Conservation (phyloP, 2,113 vertebrate species). For the Bos indicus region DNA sequence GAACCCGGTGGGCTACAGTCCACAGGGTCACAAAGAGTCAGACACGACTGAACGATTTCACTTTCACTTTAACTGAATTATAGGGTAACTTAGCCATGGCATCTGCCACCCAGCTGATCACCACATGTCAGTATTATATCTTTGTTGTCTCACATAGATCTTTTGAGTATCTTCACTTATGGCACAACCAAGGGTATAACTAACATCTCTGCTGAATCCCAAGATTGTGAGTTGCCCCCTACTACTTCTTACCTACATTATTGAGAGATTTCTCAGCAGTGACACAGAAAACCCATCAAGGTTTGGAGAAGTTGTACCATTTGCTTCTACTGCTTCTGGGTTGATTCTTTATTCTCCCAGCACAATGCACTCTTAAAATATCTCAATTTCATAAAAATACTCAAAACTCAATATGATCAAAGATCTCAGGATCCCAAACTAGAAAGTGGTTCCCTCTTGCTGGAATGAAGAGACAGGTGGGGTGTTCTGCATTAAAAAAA, state of each 20-base stretch:
- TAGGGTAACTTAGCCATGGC: background rate
- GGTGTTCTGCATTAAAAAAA: background rate
- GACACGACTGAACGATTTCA: no score
- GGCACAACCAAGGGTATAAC: background rate
- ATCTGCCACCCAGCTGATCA: background rate
- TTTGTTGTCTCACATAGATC: background rate
- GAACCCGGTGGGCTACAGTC: no score
- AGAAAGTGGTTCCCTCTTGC: background rate
- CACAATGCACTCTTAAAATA: background rate
- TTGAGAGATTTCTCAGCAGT: background rate
- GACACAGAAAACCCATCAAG: background rate
- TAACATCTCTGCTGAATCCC: background rate
- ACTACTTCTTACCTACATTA: background rate
- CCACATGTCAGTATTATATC: rapidly evolving
- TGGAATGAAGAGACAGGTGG: background rate
- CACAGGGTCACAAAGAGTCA: no score
- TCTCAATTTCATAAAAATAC: background rate
- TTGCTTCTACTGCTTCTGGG: background rate
- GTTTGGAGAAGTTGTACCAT: background rate
- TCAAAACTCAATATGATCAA: background rate
- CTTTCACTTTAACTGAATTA: background rate
- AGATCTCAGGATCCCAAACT: background rate
- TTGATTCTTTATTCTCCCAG: background rate
- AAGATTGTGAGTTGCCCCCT: background rate
- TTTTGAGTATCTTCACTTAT: background rate